Conservation (phyloP, 1,140 invertebrate species). For the Sipha flava region DNA sequence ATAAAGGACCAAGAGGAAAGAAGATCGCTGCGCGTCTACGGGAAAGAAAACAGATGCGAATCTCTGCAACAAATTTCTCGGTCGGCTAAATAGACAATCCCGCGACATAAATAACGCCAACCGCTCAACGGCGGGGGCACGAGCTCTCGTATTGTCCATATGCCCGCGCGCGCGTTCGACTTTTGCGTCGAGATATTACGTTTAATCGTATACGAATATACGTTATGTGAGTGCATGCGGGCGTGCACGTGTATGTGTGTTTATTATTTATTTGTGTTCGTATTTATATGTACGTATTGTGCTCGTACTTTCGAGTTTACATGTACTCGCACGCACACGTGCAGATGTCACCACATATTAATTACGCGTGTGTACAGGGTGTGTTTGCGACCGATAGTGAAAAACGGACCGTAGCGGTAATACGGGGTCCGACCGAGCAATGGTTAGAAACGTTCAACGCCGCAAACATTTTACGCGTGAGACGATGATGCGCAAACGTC, state of each 20-base stretch:
- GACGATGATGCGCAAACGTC: too few species aligned
- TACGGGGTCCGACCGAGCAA: too few species aligned
- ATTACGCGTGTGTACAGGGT: neutral
- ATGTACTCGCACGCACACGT: neutral
- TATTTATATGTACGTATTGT: neutral
- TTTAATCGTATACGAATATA: too few species aligned
- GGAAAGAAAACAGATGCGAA: neutral
- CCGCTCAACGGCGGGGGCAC: neutral
- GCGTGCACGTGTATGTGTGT: neutral
- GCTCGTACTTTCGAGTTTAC: too few species aligned
- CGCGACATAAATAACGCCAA: neutral
- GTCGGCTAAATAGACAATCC: neutral
- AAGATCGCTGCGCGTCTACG: neutral
- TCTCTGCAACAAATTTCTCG: neutral
- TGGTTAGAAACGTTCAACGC: too few species aligned
- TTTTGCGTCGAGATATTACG: too few species aligned
- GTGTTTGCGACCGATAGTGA: too few species aligned
- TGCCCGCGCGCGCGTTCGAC: too few species aligned
- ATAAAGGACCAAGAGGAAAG: neutral
- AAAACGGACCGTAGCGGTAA: neutral
- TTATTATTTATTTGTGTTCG: neutral
- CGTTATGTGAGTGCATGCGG: too few species aligned
- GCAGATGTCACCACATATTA: neutral
- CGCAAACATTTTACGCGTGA: too few species aligned
- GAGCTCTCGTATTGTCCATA: too few species aligned